phyloP scores from a whole-genome alignment of 2,797 vertebrate species.

The Pantherophis vulpinus region DNA sequence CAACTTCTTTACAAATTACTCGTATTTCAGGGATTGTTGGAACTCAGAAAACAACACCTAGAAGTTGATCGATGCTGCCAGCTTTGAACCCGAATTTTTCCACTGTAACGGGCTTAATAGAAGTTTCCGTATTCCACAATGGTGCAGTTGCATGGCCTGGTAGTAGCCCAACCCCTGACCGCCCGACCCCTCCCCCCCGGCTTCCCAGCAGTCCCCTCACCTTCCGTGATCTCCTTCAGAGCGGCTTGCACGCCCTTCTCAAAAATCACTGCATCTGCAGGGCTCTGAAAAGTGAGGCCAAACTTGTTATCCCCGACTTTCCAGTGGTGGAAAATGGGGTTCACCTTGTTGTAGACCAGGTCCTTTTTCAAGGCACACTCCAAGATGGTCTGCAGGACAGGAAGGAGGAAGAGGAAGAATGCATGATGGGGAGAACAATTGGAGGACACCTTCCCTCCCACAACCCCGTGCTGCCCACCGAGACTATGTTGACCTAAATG shows the following conservation, averaged over 20 bases:
- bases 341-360: slow-evolving; percentile 92
- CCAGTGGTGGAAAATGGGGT: slow-evolving; percentile 96
- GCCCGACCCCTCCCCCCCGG: rapidly evolving
- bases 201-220: slow-evolving; percentile 54
- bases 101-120: neutral
- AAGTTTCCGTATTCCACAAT: neutral
- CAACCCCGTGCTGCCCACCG: rapidly evolving
- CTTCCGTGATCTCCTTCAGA: slow-evolving; percentile 84
- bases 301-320: slow-evolving; percentile 89
- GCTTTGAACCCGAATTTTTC: neutral
- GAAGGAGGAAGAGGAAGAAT: neutral
- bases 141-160: neutral
- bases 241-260: slow-evolving; percentile 85
- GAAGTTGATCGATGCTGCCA: neutral
- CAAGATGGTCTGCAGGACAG: slow-evolving; percentile 78
- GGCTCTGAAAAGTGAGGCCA: slow-evolving; percentile 92
- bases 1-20: neutral
- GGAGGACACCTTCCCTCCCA: neutral
- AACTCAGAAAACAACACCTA: neutral
- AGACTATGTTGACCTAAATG: neutral
- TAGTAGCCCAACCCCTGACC: too few species aligned
- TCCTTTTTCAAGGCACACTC: slow-evolving; percentile 86
- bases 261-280: slow-evolving; percentile 87
- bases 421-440: slow-evolving; percentile 8
- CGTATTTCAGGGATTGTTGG: neutral